Evolutionary conservation across 2,797 vertebrate species (phyloP).

Genomic region (Peromyscus eremicus): DNA sequence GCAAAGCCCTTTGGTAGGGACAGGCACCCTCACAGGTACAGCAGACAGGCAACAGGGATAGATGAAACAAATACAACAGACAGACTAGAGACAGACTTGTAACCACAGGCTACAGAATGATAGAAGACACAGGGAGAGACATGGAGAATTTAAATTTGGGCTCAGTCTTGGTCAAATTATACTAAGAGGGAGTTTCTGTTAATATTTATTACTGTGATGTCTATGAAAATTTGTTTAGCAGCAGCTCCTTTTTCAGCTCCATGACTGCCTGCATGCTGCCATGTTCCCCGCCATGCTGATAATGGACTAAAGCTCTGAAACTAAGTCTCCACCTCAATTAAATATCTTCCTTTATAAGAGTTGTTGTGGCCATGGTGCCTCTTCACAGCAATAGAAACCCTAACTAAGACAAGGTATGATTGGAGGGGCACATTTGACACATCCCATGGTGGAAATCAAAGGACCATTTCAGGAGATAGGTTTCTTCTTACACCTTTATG

Average conservation of each 20-base stretch:
- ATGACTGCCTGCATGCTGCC: not conserved
- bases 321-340: too few species aligned
- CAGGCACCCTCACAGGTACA: not conserved
- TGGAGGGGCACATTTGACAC: not conserved
- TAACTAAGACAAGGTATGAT: too few species aligned
- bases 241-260: not conserved
- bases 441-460: not conserved
- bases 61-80: not conserved
- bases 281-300: not conserved
- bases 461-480: not conserved
- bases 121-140: not conserved
- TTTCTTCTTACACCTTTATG: not conserved
- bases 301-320: not conserved
- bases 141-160: not conserved
- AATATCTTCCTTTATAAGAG: too few species aligned
- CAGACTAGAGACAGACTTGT: not conserved
- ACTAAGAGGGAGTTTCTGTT: not conserved
- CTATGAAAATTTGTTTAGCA: not conserved
- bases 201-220: not conserved
- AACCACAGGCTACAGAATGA: not conserved
- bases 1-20: not conserved
- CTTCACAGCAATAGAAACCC: too few species aligned
- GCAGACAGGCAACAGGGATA: not conserved
- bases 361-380: too few species aligned
- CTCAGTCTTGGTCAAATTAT: not conserved